Conservation (phyloP, 2,113 vertebrate genomes). For the Megaptera novaeangliae region DNA sequence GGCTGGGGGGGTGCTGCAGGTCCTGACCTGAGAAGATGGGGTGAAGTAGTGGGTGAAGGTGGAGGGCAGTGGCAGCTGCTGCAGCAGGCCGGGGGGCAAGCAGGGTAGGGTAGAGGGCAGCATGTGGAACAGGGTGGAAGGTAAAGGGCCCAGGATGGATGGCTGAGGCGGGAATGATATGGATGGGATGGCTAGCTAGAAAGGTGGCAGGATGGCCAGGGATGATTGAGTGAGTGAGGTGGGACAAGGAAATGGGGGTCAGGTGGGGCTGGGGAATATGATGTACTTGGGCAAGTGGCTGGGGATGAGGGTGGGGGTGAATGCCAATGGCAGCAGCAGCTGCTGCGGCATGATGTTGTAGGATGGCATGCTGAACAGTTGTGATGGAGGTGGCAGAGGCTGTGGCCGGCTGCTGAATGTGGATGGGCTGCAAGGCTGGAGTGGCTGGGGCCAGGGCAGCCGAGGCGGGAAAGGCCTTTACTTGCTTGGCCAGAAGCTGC, state of each 20-base stretch:
- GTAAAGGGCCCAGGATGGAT: constrained; percentile 95
- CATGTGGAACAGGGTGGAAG: constrained; percentile 93
- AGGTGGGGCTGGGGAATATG: constrained; percentile 98
- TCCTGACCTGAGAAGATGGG: constrained; percentile 99
- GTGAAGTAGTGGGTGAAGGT: constrained; percentile 96
- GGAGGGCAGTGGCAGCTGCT: constrained; percentile 90
- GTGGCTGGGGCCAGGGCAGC: constrained; percentile 85
- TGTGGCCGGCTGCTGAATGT: constrained; percentile 94
- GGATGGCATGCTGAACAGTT: constrained; percentile 94
- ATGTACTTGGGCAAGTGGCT: constrained; percentile 95
- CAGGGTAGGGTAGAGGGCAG: constrained; percentile 94
- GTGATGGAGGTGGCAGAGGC: constrained; percentile 93
- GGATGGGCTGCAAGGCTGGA: constrained; percentile 91
- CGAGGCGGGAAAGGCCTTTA: constrained; percentile 92
- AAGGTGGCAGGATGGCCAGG: constrained; percentile 95
- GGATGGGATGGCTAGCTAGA: constrained; percentile 95
- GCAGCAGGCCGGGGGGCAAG: constrained; percentile 90
- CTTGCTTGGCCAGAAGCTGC: constrained; percentile 97
- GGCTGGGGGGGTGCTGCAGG: constrained; percentile 97
- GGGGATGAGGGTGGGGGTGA: constrained; percentile 90
- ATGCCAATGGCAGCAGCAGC: constrained; percentile 90
- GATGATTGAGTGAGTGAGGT: constrained; percentile 94
- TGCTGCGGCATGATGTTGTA: constrained; percentile 93
- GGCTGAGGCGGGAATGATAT: constrained; percentile 97
- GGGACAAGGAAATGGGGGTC: constrained; percentile 94